A percentile compares a stretch with the other conserved stretches of the same genome.
Evolutionary conservation across 2,113 vertebrate genomes (phyloP).

Genomic region (Pedionomus torquatus): DNA sequence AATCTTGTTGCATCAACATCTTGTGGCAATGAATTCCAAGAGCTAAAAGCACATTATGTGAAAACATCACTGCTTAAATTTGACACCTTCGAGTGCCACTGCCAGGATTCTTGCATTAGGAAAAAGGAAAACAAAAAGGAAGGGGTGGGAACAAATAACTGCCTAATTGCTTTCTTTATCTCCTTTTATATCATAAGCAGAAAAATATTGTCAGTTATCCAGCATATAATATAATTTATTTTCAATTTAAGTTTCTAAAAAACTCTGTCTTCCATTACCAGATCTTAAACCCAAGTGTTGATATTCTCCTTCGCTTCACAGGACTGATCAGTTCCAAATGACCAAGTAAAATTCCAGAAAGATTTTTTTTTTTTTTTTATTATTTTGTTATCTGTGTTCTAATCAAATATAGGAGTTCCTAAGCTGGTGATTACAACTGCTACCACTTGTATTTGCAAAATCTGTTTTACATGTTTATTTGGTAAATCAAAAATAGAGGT

Average conservation of each 20-base stretch:
- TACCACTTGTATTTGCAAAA: background rate
- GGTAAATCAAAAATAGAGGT: conserved; percentile 11
- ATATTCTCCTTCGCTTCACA: background rate
- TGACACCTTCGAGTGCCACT: background rate
- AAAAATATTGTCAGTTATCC: background rate
- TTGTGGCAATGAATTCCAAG: background rate
- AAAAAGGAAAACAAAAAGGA: background rate
- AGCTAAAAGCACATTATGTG: background rate
- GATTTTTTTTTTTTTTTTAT: background rate
- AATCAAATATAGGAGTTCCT: background rate
- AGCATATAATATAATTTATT: background rate
- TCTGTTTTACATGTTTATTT: background rate
- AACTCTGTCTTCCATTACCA: background rate
- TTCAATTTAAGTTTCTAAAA: background rate
- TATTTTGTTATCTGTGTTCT: background rate
- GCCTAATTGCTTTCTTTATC: background rate
- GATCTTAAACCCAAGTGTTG: background rate
- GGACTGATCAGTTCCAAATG: background rate
- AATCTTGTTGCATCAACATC: conserved; percentile 31
- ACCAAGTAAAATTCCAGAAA: background rate
- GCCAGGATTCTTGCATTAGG: background rate
- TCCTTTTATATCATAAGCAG: background rate
- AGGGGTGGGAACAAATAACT: background rate
- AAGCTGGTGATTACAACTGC: background rate
- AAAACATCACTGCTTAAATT: background rate